Percentiles rank a stretch among this genome's conserved stretches.
Conservation (phyloP, 2,797 vertebrate species). For the Gadopsis bispinosus region DNA sequence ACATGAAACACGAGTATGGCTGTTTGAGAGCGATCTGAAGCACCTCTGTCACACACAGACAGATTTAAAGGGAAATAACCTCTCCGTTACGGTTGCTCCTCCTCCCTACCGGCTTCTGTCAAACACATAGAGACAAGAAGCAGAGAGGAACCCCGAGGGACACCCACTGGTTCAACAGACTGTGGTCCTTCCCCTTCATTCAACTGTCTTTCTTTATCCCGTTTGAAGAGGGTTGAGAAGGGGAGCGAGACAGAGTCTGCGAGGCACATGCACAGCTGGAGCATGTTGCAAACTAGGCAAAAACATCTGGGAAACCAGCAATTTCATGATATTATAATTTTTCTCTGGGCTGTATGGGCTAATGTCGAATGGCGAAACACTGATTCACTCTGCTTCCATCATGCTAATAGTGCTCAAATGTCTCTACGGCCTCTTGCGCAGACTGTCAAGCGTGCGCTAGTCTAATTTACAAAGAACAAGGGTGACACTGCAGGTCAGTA, state of each 20-base stretch:
- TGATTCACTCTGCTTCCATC: conserved; percentile 58
- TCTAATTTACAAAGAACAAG: conserved; percentile 49
- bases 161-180: conserved; percentile 57
- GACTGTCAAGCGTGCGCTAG: conserved; percentile 53
- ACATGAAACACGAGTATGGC: conserved; percentile 59
- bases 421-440: conserved; percentile 45
- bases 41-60: conserved; percentile 70
- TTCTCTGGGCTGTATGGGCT: conserved; percentile 44
- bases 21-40: conserved; percentile 69
- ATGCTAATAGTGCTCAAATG: conserved; percentile 55
- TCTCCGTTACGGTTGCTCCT: conserved; percentile 68
- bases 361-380: conserved; percentile 43
- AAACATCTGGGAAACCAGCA: conserved; percentile 70
- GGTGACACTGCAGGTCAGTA: conserved; percentile 40
- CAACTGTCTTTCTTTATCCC: conserved; percentile 60
- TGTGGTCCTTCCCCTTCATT: conserved; percentile 61
- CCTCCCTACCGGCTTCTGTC: conserved; percentile 68
- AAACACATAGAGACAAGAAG: conserved; percentile 72
- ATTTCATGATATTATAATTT: conserved; percentile 48
- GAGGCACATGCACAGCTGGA: conserved; percentile 71
- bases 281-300: conserved; percentile 56
- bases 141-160: conserved; percentile 69
- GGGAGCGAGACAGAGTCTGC: conserved; percentile 30
- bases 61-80: conserved; percentile 75
- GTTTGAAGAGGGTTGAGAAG: conserved; percentile 46